A percentile compares a stretch with the other conserved stretches of the same genome.
Conservation (phyloP, 2,113 vertebrate species). For the Chamaetylas fuelleborni region DNA sequence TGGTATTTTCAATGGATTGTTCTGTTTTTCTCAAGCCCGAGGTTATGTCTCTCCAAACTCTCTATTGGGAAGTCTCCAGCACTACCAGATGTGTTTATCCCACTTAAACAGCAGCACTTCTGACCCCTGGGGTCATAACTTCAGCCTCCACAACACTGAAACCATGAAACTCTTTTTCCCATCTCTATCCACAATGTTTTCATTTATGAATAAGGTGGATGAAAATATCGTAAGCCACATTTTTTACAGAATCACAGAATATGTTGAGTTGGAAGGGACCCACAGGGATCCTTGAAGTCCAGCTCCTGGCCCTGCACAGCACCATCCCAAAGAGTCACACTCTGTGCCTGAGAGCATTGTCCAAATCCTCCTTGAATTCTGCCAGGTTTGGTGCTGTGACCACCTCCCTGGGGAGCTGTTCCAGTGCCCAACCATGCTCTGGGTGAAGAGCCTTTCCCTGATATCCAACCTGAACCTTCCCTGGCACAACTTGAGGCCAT, state of each 20-base stretch:
- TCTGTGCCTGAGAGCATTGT: neutral
- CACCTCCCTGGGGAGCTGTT: neutral
- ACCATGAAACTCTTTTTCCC: neutral
- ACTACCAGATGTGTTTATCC: neutral
- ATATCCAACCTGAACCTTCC: neutral
- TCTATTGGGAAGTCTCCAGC: neutral
- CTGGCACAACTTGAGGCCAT: neutral
- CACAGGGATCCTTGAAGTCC: neutral
- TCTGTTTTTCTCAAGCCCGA: neutral
- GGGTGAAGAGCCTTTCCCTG: neutral
- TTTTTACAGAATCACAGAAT: neutral
- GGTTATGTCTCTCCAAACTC: neutral
- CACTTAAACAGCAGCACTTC: neutral
- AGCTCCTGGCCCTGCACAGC: neutral
- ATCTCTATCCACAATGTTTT: neutral
- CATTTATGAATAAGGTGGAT: neutral
- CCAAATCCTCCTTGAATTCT: neutral
- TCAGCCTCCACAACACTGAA: neutral
- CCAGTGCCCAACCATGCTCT: rapidly evolving
- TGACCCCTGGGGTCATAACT: neutral
- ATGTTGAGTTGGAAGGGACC: neutral
- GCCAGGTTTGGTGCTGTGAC: neutral
- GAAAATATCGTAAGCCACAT: neutral
- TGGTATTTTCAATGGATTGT: neutral
- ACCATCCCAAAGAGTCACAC: neutral